Conservation (phyloP, 2,113 vertebrate species). For the Epinephelus cyanopodus region DNA sequence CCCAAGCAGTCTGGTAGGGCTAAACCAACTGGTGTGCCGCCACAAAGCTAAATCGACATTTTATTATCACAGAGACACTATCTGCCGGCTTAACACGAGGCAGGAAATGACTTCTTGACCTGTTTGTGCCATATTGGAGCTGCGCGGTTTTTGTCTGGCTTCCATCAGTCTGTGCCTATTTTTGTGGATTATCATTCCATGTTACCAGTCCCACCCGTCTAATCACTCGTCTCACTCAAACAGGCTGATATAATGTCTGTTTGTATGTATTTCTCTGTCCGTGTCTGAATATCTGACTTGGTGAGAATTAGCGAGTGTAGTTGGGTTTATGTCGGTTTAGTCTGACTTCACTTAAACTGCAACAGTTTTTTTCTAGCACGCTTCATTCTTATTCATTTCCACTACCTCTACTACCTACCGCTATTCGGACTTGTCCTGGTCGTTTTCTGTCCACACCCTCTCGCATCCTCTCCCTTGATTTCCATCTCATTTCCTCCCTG, state of each 20-base stretch:
- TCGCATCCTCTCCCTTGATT: background rate
- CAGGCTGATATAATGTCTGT: background rate
- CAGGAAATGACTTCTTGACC: slow-evolving; percentile 22
- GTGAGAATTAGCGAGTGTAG: background rate
- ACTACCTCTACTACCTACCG: background rate
- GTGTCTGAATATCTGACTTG: background rate
- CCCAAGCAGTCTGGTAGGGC: background rate
- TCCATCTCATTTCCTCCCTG: slow-evolving; percentile 6
- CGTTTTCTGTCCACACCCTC: background rate
- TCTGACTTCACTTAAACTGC: background rate
- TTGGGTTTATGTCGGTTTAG: background rate
- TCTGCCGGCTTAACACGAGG: slow-evolving; percentile 3
- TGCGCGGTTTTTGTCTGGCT: background rate
- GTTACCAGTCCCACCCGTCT: background rate
- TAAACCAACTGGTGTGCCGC: background rate
- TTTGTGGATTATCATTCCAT: background rate
- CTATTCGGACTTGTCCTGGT: background rate
- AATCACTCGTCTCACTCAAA: background rate
- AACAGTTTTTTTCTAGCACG: background rate
- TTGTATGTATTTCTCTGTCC: background rate
- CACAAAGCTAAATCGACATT: slow-evolving; percentile 1
- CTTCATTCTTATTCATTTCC: background rate
- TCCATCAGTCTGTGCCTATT: slow-evolving; percentile 1
- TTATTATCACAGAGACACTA: slow-evolving; percentile 8
- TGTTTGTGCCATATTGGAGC: background rate